Base-by-base conservation (phyloP, 2,113 vertebrate genomes). In the Murina feae region DNA sequence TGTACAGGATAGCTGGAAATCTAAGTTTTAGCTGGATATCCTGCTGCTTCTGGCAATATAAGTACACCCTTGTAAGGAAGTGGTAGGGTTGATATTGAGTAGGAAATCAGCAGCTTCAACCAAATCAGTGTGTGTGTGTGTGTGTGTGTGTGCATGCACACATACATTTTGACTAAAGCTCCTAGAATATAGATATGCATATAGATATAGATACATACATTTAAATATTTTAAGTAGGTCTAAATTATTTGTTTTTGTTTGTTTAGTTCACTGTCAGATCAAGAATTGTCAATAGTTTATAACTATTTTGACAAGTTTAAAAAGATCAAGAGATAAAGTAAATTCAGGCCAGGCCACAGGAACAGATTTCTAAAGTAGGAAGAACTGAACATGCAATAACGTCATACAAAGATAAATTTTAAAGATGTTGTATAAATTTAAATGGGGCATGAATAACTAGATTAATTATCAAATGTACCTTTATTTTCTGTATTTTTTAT, bases 281-380 rank as follows among this genome's bases (percentile, higher is more conserved):
- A 75, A 78, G 20, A 53, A 47, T 53, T 91, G 0, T 42, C 18
- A 80, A 28, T 53, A 39, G 9, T 71, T 89, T 86, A 21, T 37
- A 84, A 79, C 20, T 86, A 65, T 60, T 76, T 86, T 10, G 16
- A 7, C 6, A 60, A 65, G 18, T n/a, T 92, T 42, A 47, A 82
- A 86, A 95, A 68, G 23, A 81, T 49, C 2, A 69, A 66, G 32
- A 83, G 30, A 66, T n/a, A 35, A 49, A 87, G 63, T 42, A 66
- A 51, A 90, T 89, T 69, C 18, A 89, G 47, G 12, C 8, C 18
- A 89, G 47, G 12, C 8, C 25, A 66, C 9, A 44, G 25, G 8
- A 81, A 95, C 7, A 49, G 39, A 65, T 89, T 89, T 76, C 44
- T 55, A 42, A 94, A 86, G 35, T 63, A 94, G 71, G 65, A 78